Percentiles rank a stretch among this genome's conserved stretches.
phyloP scores from a whole-genome alignment of 2,113 vertebrate species.

The Microtus richardsoni region DNA sequence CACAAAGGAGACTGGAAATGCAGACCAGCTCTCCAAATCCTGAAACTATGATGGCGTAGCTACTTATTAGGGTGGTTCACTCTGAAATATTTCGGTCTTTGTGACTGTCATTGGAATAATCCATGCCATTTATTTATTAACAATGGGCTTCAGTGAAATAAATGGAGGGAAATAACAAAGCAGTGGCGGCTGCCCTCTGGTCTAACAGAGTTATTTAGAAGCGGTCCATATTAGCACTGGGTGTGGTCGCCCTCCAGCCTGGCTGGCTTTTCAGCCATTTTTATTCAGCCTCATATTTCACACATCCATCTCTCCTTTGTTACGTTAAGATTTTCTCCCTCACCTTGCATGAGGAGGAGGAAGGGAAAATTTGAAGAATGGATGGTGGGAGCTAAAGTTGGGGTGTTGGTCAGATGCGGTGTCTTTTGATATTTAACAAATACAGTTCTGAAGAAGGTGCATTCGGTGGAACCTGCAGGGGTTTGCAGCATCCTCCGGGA shows the following conservation, averaged over 20 bases:
- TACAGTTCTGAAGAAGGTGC: conserved; percentile 58
- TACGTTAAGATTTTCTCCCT: conserved; percentile 79
- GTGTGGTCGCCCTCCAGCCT: conserved; percentile 87
- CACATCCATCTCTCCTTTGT: conserved; percentile 87
- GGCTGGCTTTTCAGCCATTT: conserved; percentile 90
- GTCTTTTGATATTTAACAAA: conserved; percentile 63
- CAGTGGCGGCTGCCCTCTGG: conserved; percentile 66
- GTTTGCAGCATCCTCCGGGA: conserved; percentile 47
- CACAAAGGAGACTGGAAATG: conserved; percentile 85
- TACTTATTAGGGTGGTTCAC: conserved; percentile 46
- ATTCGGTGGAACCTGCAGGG: conserved; percentile 24
- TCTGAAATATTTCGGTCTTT: conserved; percentile 44
- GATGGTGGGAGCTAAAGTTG: conserved; percentile 35
- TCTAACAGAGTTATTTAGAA: conserved; percentile 75
- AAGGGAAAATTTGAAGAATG: conserved; percentile 27
- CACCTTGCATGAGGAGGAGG: conserved; percentile 67
- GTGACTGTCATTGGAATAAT: conserved; percentile 54
- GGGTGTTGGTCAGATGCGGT: conserved; percentile 3
- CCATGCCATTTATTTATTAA: conserved; percentile 54
- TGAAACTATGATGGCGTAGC: conserved; percentile 58
- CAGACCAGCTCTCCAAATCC: conserved; percentile 50
- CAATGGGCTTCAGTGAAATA: conserved; percentile 17
- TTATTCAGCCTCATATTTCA: conserved; percentile 85
- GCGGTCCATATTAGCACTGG: conserved; percentile 81
- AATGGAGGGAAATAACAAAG: conserved; percentile 57